Conservation (phyloP, 2,113 vertebrate genomes). For the Spermophilus dauricus region DNA sequence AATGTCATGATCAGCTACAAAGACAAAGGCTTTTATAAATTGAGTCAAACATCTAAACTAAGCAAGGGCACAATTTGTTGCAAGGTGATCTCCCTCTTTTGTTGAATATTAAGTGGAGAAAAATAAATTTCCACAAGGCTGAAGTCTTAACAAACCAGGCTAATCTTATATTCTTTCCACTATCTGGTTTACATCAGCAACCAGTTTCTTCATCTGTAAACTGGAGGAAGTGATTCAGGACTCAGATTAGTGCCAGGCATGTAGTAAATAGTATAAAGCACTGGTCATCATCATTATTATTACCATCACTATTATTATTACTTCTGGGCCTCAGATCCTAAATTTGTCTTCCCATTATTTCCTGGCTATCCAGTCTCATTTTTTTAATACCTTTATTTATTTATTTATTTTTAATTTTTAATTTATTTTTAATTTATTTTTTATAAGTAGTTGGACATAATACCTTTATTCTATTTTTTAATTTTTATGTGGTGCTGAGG, state of each 20-base stretch:
- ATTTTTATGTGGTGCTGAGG: no score
- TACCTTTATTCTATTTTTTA: no score
- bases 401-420: no score
- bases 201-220: conserved; percentile 43
- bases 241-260: neutral
- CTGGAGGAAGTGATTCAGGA: neutral
- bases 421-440: no score
- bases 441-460: no score
- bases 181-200: neutral
- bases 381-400: neutral
- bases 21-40: conserved; percentile 85
- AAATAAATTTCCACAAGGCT: conserved; percentile 40
- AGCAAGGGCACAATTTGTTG: conserved; percentile 79
- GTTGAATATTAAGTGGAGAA: conserved; percentile 10
- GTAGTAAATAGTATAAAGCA: neutral
- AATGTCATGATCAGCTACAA: conserved; percentile 82
- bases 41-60: conserved; percentile 83
- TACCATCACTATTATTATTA: neutral
- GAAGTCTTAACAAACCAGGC: neutral
- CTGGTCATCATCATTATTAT: neutral
- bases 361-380: neutral
- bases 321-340: neutral
- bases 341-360: neutral
- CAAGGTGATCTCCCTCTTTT: conserved; percentile 77
- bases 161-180: neutral